These are phyloP conservation scores for Ganaspis sp. DNA, from an alignment of 1,140 invertebrate genomes.

Conservation along the genomic window DNA sequence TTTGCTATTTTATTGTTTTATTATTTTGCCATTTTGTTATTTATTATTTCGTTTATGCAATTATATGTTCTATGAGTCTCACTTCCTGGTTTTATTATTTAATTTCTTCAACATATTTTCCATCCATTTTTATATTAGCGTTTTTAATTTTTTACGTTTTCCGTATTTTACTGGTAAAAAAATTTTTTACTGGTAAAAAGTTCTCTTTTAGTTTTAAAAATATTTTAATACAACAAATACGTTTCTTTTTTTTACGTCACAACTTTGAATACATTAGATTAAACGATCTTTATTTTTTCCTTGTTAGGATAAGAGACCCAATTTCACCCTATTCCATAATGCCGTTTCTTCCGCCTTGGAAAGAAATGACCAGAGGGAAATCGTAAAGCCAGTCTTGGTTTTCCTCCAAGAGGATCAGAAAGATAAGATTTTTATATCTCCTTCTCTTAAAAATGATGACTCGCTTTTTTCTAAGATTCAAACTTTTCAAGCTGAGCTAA, in stretches of 20 bases:
- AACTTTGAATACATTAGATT: slow-evolving; percentile 1
- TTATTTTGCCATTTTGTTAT: too few species aligned
- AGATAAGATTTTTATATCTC: slow-evolving; percentile 15
- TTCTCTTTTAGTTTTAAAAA: not conserved
- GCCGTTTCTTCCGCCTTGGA: not conserved
- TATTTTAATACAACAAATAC: not conserved
- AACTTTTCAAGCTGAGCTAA: not conserved
- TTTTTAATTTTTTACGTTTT: too few species aligned
- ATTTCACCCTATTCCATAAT: not conserved
- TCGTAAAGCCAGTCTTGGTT: slow-evolving; percentile 3
- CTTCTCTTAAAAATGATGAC: not conserved
- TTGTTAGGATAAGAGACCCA: not conserved
- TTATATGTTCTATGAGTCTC: too few species aligned
- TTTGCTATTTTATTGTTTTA: too few species aligned
- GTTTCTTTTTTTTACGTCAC: not conserved
- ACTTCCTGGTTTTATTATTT: too few species aligned
- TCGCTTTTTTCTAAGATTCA: not conserved
- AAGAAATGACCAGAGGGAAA: slow-evolving; percentile 4
- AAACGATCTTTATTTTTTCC: not conserved
- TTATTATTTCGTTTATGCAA: too few species aligned
- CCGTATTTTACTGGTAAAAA: too few species aligned
- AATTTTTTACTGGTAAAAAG: too few species aligned
- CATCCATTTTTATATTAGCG: too few species aligned
- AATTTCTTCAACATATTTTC: too few species aligned
- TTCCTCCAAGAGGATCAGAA: not conserved